Conservation (phyloP, 2,113 vertebrate species). For the Beaufortia kweichowensis region DNA sequence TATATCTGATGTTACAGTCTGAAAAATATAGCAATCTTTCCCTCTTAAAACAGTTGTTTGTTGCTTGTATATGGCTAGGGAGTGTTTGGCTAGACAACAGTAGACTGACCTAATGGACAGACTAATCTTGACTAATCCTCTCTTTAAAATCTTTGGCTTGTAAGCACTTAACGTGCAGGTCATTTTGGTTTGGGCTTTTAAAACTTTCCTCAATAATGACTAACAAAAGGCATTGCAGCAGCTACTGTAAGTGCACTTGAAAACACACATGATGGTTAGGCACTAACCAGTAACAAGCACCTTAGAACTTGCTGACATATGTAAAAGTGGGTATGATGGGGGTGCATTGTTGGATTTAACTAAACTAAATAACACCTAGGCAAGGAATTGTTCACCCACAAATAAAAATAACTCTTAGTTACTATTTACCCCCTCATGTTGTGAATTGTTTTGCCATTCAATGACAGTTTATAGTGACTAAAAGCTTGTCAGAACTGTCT, state of each 20-base stretch:
- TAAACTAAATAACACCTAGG: no score
- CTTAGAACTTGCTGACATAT: constrained; percentile 15
- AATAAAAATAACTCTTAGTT: no score
- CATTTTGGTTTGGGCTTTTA: constrained; percentile 28
- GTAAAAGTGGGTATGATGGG: constrained; percentile 11
- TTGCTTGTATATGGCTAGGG: not conserved
- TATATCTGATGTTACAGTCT: constrained; percentile 6
- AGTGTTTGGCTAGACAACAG: not conserved
- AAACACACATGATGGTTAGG: not conserved
- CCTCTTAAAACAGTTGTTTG: not conserved
- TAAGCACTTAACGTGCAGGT: constrained; percentile 33
- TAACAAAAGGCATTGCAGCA: constrained; percentile 19
- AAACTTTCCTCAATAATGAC: constrained; percentile 3
- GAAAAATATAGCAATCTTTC: not conserved
- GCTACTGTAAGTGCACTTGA: constrained; percentile 43
- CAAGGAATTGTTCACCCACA: no score
- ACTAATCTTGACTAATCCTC: not conserved
- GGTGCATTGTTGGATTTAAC: not conserved
- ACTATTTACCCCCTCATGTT: not conserved
- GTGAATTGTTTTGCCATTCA: no score
- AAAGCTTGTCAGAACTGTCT: no score
- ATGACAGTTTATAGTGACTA: no score
- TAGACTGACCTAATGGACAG: not conserved
- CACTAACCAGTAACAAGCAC: constrained; percentile 40
- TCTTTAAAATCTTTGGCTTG: constrained; percentile 4